Evolutionary conservation across 2,888 invertebrate species (phyloP), one percentile per base, ranked within the genome.

Genomic region (Scaptodrosophila latifasciaeformis): DNA sequence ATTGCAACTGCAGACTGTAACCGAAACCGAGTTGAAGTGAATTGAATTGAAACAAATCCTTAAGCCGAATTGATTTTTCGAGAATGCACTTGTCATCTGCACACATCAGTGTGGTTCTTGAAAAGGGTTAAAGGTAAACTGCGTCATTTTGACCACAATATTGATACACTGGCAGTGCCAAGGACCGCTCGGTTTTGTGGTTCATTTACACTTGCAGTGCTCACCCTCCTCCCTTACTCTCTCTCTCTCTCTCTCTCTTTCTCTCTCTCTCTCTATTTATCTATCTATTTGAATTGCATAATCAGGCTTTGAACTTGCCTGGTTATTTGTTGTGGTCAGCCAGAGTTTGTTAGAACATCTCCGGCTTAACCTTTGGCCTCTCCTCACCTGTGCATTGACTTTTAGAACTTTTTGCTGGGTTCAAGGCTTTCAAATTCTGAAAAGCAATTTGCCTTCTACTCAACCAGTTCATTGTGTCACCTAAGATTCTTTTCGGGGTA

Each of bases 371-470:
- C 76, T 76, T 69, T 70, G 53, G 39, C 43, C 37, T 17, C 45
- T n/a, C 35, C 13, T 4, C 19, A 15, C 7, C 24, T 51, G 48
- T 21, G 6, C 52, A 31, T 53, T 51, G 59, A 51, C 59, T 39
- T 27, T 9, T 27, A 5, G 27, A 6, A 6, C 27, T 27, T 27
- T 5, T 27, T 9, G 5, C 9, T 27, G 27, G 13, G 63, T 72
- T 69, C 56, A 76, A 76, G 66, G 70, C 49, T 58, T 61, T 47
- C 50, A 44, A 40, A 69, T 61, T 61, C 72, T 61, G 46, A 49
- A 58, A 55, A 39, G 9, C 44, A 29, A 39, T 40, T 34, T 15
- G 9, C 27, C 19, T 17, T 27, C 2, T 2, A 45, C 35, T 37
- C 45, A 24, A 29, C 18, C 62, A 49, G 54, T 62, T 42, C 49